Evolutionary conservation across 2,888 invertebrate genomes (phyloP), one percentile per base, ranked within the genome.

Genomic region (Synanthedon vespiformis): DNA sequence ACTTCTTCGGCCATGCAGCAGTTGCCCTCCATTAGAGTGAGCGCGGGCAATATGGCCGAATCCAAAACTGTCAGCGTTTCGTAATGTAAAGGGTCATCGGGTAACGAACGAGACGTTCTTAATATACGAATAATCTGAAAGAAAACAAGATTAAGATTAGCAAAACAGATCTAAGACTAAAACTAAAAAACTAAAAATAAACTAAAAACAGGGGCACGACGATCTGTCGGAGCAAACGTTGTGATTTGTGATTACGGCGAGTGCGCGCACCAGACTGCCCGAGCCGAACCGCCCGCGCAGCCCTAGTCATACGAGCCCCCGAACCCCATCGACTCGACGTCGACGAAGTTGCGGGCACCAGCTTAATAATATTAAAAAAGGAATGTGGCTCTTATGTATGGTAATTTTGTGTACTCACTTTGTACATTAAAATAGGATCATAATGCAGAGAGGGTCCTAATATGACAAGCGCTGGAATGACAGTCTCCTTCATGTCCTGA

Each of bases 1-100:
- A 99, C 90, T 79, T 99, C 98, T 77, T 99, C 98, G 3, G 98
- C 95, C 77, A 99, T 92, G 62, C 97, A 96, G 73, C 97, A 98
- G 80, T 99, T 99, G 64, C 95, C 94, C 60, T 97, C 96, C 88
- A 98, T 90, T 63, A 97, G 92, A 0, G 97, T 95, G 18, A 99
- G 87, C 0, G 97, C 92, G 0, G 99, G 99, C 56, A 99, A 80
- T 56, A 99, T 90, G 1, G 95, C 93, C 49, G 95, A 92, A 72
- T 99, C 98, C 54, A 98, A 81, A 50, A 97, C 89, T 4, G 94
- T 94, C 53, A 97, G 80, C 48, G 97, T 92, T 58, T 96, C 95
- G 67, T 93, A 92, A 72, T 96, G 94, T 48, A 96, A 80, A 10
- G 88, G 89, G 63, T 92, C 90, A 47, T 76, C 81, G 51, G 76